Base-by-base conservation (phyloP, 2,797 vertebrate species). In the Ptychadena robeensis region DNA sequence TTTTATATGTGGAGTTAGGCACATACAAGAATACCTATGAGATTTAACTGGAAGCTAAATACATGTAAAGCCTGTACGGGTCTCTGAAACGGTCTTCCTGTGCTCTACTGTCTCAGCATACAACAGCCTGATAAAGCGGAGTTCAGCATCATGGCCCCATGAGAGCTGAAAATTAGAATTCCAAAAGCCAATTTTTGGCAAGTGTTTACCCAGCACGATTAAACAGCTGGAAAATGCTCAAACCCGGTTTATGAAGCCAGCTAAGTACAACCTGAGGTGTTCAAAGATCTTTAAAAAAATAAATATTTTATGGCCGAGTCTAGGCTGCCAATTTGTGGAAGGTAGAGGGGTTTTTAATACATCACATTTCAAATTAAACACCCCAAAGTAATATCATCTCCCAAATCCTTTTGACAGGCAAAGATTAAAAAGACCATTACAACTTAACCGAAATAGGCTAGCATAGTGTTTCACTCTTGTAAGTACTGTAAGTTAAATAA, bases 401-500 rank as follows among this genome's bases (percentile, higher is more conserved):
- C 18, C 2, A 37, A 44, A 28, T n/a, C 28, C 53, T 72, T 83
- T 48, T 72, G 74, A 78, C 31, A 83, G 48, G 61, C 30, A 4
- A 35, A 71, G 61, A 72, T 72, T 73, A 73, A 66, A 64, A 73
- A 71, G 38, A 71, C 15, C 25, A 65, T 78, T 57, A 81, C 1
- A 28, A 40, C 59, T 70, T 72, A 78, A 65, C 67, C 65, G 38
- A 61, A 72, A 77, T 74, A 77, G 67, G 35, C 80, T 28, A 1
- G 57, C 35, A 64, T 28, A 34, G 80, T 48, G 35, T 64, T 78
- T 69, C 40, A 32, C 53, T 78, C 53, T 77, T 64, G 66, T 82
- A 82, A 82, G 28, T 82, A 82, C 37, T 22, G 66, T 66, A 70
- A 71, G 35, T 71, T 59, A 15, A 78, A 83, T 77, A 66, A 57